Evolutionary conservation across 2,113 vertebrate species (phyloP).

Genomic region (Melanocharis versteri): DNA sequence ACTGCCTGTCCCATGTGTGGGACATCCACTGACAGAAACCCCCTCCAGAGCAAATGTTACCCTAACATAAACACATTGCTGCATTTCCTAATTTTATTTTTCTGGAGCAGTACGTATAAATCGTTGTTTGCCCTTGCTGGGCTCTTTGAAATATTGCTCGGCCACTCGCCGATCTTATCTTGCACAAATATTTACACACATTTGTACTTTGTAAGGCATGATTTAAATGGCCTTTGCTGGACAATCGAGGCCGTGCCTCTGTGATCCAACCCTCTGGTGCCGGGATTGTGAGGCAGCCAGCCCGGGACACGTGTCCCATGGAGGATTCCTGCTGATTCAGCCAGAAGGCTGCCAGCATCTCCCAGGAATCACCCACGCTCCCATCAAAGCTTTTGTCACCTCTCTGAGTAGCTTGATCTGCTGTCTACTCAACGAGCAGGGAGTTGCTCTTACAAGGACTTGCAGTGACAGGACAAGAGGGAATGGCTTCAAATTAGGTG

Average conservation of each 20-base stretch:
- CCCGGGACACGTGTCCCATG: rapidly evolving
- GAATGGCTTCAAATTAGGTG: background rate
- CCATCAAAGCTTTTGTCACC: background rate
- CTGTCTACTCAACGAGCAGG: background rate
- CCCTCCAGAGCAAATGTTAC: background rate
- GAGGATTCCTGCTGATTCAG: background rate
- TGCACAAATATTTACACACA: slow-evolving; percentile 54
- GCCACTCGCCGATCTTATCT: slow-evolving; percentile 54
- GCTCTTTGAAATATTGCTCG: slow-evolving; percentile 60
- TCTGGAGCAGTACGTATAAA: slow-evolving; percentile 45
- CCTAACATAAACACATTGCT: slow-evolving; percentile 31
- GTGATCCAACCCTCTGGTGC: background rate
- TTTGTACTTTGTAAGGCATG: slow-evolving; percentile 8
- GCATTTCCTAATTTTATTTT: slow-evolving; percentile 27
- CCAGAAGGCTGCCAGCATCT: background rate
- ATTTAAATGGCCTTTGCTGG: slow-evolving; percentile 10
- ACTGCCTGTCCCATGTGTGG: background rate
- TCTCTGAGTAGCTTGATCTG: background rate
- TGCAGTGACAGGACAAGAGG: background rate
- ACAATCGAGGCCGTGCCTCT: background rate
- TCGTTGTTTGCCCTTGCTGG: slow-evolving; percentile 45
- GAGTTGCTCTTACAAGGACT: background rate
- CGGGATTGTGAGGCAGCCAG: background rate
- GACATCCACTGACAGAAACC: background rate
- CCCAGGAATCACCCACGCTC: background rate